These are phyloP conservation scores for Eleginops maclovinus DNA, from an alignment of 2,113 vertebrate species.

Conservation along the genomic window DNA sequence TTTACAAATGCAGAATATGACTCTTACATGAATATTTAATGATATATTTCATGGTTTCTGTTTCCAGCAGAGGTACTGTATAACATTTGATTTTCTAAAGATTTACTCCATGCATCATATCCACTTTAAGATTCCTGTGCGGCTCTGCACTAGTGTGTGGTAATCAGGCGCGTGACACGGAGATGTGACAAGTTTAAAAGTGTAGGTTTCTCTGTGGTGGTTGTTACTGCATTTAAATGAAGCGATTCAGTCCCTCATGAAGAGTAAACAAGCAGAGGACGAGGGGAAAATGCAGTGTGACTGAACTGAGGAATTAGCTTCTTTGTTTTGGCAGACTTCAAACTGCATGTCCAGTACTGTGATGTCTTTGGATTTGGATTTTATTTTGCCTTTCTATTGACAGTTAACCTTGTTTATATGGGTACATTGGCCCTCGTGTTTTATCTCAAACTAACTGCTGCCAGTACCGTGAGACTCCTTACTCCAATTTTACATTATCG, in stretches of 20 bases:
- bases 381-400: neutral
- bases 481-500: neutral
- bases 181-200: conserved; percentile 55
- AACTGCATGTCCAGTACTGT: neutral
- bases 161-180: conserved; percentile 62
- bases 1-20: neutral
- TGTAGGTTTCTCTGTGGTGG: conserved; percentile 50
- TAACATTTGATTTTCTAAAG: neutral
- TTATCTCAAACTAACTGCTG: conserved; percentile 16
- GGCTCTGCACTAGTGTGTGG: conserved; percentile 29
- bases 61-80: conserved; percentile 25
- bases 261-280: conserved; percentile 17
- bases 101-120: conserved; percentile 19
- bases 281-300: neutral
- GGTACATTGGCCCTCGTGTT: neutral
- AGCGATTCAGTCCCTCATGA: conserved; percentile 12
- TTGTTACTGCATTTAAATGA: conserved; percentile 68
- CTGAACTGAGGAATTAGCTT: conserved; percentile 17
- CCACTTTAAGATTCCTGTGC: conserved; percentile 53
- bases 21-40: neutral
- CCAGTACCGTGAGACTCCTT: neutral
- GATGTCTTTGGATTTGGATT: neutral
- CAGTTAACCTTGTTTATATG: neutral
- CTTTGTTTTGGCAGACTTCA: neutral
- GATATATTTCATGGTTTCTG: neutral